These are phyloP conservation scores for Drosophila bunnanda DNA, from an alignment of 2,888 invertebrate genomes.

Conservation along the genomic window DNA sequence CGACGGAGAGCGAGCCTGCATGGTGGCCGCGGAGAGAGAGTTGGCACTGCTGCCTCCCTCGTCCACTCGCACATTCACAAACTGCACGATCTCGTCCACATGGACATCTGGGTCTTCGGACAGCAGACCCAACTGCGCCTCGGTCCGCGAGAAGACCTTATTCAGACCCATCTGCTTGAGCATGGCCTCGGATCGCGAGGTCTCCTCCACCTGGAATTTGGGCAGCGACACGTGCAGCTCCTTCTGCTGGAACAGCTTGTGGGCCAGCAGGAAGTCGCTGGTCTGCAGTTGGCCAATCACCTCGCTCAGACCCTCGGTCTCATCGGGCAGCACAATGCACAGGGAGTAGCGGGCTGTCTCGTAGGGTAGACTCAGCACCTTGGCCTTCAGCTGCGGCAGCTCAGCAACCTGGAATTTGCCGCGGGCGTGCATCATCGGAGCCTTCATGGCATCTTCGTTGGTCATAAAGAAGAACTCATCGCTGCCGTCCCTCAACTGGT, in stretches of 20 bases:
- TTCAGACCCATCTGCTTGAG: slow-evolving; percentile 87
- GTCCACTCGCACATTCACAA: slow-evolving; percentile 88
- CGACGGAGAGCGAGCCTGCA: slow-evolving; percentile 61
- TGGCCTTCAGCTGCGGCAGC: slow-evolving; percentile 88
- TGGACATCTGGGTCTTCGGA: slow-evolving; percentile 87
- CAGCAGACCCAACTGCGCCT: slow-evolving; percentile 87
- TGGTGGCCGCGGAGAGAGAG: slow-evolving; percentile 83
- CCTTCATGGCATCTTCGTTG: slow-evolving; percentile 87
- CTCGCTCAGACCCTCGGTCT: slow-evolving; percentile 86
- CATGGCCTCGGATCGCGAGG: slow-evolving; percentile 87
- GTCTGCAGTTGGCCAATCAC: slow-evolving; percentile 86
- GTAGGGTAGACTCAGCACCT: slow-evolving; percentile 90
- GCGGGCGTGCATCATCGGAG: slow-evolving; percentile 89
- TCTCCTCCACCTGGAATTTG: slow-evolving; percentile 88
- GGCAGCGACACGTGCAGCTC: slow-evolving; percentile 86
- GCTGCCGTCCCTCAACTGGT: slow-evolving; percentile 83
- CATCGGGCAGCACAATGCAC: slow-evolving; percentile 86
- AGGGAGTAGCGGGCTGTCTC: slow-evolving; percentile 88
- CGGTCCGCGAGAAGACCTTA: slow-evolving; percentile 86
- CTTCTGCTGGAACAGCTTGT: slow-evolving; percentile 53
- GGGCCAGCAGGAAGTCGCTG: slow-evolving; percentile 74
- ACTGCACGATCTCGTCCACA: slow-evolving; percentile 88
- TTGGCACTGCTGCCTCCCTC: slow-evolving; percentile 86
- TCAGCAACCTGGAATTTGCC: slow-evolving; percentile 88
- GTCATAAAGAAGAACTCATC: slow-evolving; percentile 88